Evolutionary conservation across 2,888 invertebrate species (phyloP).

Genomic region (Caenorhabditis becei): DNA sequence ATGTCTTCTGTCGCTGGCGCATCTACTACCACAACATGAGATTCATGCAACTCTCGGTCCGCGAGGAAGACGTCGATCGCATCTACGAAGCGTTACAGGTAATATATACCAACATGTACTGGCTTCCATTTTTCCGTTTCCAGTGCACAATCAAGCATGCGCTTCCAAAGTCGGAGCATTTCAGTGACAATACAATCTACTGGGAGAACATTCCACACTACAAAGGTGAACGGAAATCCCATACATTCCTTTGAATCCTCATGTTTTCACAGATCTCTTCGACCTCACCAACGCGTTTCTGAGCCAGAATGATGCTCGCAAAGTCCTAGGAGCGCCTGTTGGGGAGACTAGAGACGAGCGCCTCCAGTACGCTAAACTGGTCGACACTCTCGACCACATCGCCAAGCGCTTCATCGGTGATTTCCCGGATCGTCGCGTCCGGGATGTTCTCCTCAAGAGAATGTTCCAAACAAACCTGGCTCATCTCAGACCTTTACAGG

Average conservation of each 20-base stretch:
- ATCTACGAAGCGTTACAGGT: conserved; percentile 20
- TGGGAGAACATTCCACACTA: conserved; percentile 11
- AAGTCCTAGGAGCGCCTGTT: neutral
- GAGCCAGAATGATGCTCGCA: neutral
- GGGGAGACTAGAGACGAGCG: neutral
- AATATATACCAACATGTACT: neutral
- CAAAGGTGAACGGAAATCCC: neutral
- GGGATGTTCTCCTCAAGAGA: conserved; percentile 8
- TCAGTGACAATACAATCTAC: neutral
- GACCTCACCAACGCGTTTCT: neutral
- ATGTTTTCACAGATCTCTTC: conserved; percentile 10
- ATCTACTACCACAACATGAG: conserved; percentile 10
- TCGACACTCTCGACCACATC: neutral
- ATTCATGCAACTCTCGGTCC: neutral
- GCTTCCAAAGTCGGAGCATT: neutral
- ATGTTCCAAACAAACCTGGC: neutral
- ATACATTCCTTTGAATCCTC: neutral
- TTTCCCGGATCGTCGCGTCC: neutral
- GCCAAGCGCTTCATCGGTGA: conserved; percentile 8
- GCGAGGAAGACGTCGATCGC: conserved; percentile 16
- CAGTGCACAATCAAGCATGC: conserved; percentile 3
- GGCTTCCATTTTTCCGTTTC: neutral
- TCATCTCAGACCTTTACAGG: neutral
- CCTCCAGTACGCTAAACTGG: neutral
- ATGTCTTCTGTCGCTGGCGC: conserved; percentile 16